These are phyloP conservation scores for Ceratothoa steindachneri DNA, from an alignment of 2,888 invertebrate species.

Conservation along the genomic window DNA sequence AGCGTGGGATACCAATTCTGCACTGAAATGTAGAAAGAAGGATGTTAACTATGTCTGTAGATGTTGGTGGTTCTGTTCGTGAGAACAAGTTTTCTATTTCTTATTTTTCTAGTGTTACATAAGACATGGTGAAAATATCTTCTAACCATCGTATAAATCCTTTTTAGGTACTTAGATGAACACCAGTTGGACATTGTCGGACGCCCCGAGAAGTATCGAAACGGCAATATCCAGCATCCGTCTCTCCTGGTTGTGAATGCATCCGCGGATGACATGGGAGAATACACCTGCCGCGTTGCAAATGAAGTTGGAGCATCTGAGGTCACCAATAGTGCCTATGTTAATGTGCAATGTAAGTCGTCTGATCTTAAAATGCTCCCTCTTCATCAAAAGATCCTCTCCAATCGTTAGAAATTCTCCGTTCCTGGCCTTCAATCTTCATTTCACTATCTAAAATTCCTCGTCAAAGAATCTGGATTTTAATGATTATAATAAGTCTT, in stretches of 20 bases:
- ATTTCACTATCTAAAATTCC: no score
- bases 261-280: constrained; percentile 72
- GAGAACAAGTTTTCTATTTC: no score
- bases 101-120: no score
- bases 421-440: not conserved
- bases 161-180: constrained; percentile 53
- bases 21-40: no score
- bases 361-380: no score
- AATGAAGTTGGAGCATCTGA: constrained; percentile 73
- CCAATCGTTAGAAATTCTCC: not conserved
- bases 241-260: constrained; percentile 73
- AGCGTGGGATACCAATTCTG: no score
- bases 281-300: constrained; percentile 74
- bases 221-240: constrained; percentile 70
- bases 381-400: not conserved
- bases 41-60: no score
- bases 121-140: no score
- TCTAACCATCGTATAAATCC: no score
- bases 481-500: no score
- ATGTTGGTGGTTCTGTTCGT: no score
- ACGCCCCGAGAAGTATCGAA: constrained; percentile 63
- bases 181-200: constrained; percentile 49
- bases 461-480: no score
- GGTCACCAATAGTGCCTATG: constrained; percentile 65
- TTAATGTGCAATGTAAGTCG: constrained; percentile 82